phyloP scores from a whole-genome alignment of 2,113 vertebrate species.

The Illadopsis cleaveri region DNA sequence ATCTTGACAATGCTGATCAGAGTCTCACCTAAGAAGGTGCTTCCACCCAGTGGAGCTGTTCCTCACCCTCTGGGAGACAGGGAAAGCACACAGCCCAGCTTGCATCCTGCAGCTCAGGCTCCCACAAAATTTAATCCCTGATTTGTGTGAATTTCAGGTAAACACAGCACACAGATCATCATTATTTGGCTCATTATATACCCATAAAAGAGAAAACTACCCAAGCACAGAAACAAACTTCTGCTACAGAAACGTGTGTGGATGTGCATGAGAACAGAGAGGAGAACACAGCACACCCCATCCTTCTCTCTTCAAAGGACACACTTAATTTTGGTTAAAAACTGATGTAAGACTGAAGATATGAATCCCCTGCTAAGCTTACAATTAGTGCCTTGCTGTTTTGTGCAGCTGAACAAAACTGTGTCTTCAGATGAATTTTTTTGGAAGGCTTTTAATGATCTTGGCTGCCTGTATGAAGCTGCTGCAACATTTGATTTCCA shows the following conservation, averaged over 20 bases:
- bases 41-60: neutral
- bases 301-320: neutral
- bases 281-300: neutral
- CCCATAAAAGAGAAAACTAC: neutral
- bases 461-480: neutral
- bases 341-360: neutral
- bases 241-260: rapidly evolving
- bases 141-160: neutral
- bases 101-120: neutral
- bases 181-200: neutral
- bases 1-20: rapidly evolving
- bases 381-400: neutral
- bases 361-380: neutral
- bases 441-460: neutral
- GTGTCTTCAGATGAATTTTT: neutral
- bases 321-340: neutral
- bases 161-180: neutral
- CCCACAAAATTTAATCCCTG: neutral
- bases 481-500: neutral
- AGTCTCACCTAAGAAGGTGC: neutral
- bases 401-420: neutral
- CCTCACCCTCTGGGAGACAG: neutral
- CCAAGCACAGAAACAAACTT: neutral
- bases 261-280: neutral
- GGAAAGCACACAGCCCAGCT: neutral